Percentiles rank a stretch among this genome's conserved stretches.
Evolutionary conservation across 2,797 vertebrate species (phyloP).

Genomic region (Heterohyrax brucei): DNA sequence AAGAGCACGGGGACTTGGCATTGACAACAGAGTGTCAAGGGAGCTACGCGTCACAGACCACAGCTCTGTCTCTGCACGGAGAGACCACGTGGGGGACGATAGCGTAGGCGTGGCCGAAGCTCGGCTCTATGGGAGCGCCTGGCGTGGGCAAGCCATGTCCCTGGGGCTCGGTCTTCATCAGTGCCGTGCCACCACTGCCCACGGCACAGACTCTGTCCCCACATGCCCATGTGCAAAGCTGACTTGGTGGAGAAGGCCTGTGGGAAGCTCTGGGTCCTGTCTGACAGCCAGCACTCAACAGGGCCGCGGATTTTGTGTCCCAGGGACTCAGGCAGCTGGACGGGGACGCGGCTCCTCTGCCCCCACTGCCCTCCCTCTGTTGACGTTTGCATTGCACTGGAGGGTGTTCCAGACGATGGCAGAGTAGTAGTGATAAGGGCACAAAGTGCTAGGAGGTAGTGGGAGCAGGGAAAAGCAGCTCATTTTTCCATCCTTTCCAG

Average conservation of each 20-base stretch:
- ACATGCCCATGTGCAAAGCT: rapidly evolving
- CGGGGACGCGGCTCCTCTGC: too few species aligned
- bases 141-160: background rate
- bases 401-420: rapidly evolving
- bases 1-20: background rate
- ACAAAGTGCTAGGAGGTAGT: rapidly evolving
- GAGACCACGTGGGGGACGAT: rapidly evolving
- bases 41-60: background rate
- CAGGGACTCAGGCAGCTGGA: rapidly evolving
- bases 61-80: rapidly evolving
- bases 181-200: background rate
- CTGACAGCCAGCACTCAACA: background rate
- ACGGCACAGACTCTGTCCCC: background rate
- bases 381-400: rapidly evolving
- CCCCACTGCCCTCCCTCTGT: too few species aligned
- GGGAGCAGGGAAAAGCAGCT: too few species aligned
- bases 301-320: too few species aligned
- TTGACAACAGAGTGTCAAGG: background rate
- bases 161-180: too few species aligned
- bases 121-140: background rate
- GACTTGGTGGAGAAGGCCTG: background rate
- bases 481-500: background rate
- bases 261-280: background rate
- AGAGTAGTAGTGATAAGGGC: rapidly evolving
- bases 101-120: rapidly evolving